These are phyloP conservation scores for Drosophila persimilis DNA, from an alignment of 1,140 invertebrate genomes.

Conservation along the genomic window DNA sequence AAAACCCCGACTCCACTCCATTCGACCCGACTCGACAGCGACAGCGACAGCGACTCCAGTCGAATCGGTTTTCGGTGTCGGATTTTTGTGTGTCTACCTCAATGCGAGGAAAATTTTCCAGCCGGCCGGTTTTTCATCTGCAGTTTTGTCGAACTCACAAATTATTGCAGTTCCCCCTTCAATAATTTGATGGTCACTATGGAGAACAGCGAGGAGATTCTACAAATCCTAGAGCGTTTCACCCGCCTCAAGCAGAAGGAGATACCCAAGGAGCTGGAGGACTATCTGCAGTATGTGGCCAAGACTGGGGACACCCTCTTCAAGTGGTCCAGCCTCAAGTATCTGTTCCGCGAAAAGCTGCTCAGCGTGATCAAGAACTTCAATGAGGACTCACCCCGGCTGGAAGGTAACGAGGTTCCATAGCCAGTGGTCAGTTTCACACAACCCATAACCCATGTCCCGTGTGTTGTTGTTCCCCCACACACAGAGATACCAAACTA, in stretches of 20 bases:
- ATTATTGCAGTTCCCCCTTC: constrained; percentile 30
- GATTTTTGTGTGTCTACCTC: constrained; percentile 69
- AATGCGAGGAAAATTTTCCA: constrained; percentile 52
- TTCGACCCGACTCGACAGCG: neutral
- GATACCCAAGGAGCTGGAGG: constrained; percentile 94
- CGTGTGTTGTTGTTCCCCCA: neutral
- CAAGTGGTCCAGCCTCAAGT: constrained; percentile 94
- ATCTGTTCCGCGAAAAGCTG: constrained; percentile 93
- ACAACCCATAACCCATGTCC: neutral
- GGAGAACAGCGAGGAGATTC: constrained; percentile 93
- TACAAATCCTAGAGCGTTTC: constrained; percentile 92
- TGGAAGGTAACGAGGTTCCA: constrained; percentile 83
- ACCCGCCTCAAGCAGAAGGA: constrained; percentile 89
- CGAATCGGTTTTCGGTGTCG: constrained; percentile 21
- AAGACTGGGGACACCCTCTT: constrained; percentile 97
- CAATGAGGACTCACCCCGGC: constrained; percentile 89
- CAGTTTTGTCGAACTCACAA: neutral
- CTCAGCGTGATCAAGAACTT: constrained; percentile 94
- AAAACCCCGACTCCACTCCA: too few species aligned
- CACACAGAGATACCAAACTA: constrained; percentile 87
- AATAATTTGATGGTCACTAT: constrained; percentile 84
- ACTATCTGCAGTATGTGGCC: constrained; percentile 95
- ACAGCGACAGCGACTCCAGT: constrained; percentile 2
- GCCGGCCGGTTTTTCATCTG: constrained; percentile 43
- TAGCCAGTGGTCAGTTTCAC: neutral